Evolutionary conservation across 2,113 vertebrate species (phyloP), one percentile per base, ranked within the genome.

Genomic region (Xiphias gladius): DNA sequence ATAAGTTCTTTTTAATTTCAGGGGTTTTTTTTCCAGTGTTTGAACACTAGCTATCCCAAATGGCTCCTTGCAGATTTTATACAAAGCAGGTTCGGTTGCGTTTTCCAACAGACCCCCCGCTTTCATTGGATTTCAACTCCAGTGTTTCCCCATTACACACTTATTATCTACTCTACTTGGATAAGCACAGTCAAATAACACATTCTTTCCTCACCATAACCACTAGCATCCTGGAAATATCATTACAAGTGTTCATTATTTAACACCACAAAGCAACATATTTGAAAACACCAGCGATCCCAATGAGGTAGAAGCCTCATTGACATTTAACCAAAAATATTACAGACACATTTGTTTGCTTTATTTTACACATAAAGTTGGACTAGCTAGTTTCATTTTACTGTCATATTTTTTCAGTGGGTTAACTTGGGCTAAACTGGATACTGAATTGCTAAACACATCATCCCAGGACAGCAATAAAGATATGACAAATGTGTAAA

Each of bases 131-230:
- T 86, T 83, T 83, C 72, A 89, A 84, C 84, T 87, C 72, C 71
- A 48, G 78, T 73, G 82, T 86, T 91, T 89, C 87, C 86, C 87
- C 90, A 91, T 93, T 93, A 90, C 64, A 74, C 84, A 82, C 74
- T 86, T 90, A 93, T 91, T 91, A 89, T 85, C 79, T 90, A 41
- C 77, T 86, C 79, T 85, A 83, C 84, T 84, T 78, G 86, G 81
- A 88, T 89, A 85, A 89, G 80, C 91, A 86, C 83, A 84, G 85
- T 85, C 90, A 92, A 92, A 90, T 83, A 85, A 89, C 89, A 90
- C 84, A 73, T 86, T 85, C 80, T 83, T 76, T 84, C 79, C 80
- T 75, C 82, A 75, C 88, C 82, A 91, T 91, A 90, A 88, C 81
- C 79, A 62, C 83, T 86, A 83, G 79, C 87, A 72, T 80, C 73